These are phyloP conservation scores for Bombus polaris DNA, from an alignment of 1,140 invertebrate species.

Conservation along the genomic window DNA sequence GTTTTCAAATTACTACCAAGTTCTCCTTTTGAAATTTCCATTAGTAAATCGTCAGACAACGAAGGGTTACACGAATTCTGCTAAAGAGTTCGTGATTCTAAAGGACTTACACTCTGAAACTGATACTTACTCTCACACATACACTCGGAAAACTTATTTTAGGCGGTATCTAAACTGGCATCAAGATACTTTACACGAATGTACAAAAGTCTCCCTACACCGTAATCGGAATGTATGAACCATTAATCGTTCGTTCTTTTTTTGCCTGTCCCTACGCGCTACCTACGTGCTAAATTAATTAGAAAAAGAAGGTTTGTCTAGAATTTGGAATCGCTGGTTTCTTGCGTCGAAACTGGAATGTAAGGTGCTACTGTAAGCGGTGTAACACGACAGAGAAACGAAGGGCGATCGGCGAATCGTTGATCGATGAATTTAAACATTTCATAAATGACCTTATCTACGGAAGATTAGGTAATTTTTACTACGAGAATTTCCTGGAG, in stretches of 20 bases:
- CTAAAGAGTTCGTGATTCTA: not conserved
- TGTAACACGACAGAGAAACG: conserved; percentile 29
- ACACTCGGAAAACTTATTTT: conserved; percentile 53
- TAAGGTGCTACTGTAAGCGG: conserved; percentile 8
- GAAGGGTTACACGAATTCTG: conserved; percentile 11
- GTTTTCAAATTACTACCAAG: not conserved
- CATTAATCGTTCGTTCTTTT: conserved; percentile 10
- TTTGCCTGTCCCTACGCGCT: conserved; percentile 8
- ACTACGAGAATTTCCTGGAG: not conserved
- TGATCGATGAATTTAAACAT: conserved; percentile 12
- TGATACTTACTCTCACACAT: conserved; percentile 48
- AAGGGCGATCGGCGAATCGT: conserved; percentile 41
- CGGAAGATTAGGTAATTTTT: not conserved
- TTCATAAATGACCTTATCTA: not conserved
- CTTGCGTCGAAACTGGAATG: conserved; percentile 54
- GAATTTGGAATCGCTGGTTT: conserved; percentile 34
- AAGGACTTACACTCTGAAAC: conserved; percentile 13
- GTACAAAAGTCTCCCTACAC: conserved; percentile 73
- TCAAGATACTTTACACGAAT: conserved; percentile 70
- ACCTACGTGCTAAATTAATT: conserved; percentile 51
- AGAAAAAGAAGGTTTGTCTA: conserved; percentile 17
- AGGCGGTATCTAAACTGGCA: conserved; percentile 67
- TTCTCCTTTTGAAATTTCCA: not conserved
- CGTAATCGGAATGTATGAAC: conserved; percentile 64
- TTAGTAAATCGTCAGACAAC: not conserved